These are phyloP conservation scores for Morone chrysops DNA, from an alignment of 2,113 vertebrate genomes.

Conservation along the genomic window DNA sequence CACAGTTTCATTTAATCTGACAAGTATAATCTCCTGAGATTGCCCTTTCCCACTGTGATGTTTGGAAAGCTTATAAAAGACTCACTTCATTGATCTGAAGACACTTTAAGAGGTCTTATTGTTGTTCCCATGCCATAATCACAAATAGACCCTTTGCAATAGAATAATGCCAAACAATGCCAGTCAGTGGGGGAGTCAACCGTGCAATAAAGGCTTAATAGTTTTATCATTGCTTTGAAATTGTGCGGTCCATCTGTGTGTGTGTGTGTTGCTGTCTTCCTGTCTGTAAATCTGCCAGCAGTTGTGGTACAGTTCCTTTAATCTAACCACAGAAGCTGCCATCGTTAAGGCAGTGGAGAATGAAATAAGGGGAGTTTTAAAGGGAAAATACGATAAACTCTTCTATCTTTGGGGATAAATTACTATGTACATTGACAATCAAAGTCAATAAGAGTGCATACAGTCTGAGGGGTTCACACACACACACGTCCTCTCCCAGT, in stretches of 20 bases:
- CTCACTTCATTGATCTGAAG: constrained; percentile 70
- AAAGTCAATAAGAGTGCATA: constrained; percentile 11
- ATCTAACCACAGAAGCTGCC: constrained; percentile 16
- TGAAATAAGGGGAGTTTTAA: neutral
- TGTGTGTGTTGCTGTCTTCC: neutral
- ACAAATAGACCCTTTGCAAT: constrained; percentile 59
- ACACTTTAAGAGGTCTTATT: constrained; percentile 54
- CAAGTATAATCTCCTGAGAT: constrained; percentile 70
- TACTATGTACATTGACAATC: constrained; percentile 28
- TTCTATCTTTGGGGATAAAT: constrained; percentile 26
- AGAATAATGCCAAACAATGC: constrained; percentile 64
- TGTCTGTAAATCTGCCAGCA: constrained; percentile 32
- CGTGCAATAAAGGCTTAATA: constrained; percentile 45
- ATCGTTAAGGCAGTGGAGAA: neutral
- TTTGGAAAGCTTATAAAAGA: constrained; percentile 71
- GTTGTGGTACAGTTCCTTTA: constrained; percentile 13
- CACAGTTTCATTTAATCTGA: constrained; percentile 70
- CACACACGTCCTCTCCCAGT: constrained; percentile 1
- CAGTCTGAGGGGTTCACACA: neutral
- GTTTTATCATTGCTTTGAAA: constrained; percentile 45
- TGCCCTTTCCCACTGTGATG: constrained; percentile 60
- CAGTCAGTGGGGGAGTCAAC: constrained; percentile 45
- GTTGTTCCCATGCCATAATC: constrained; percentile 48
- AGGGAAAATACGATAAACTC: constrained; percentile 5
- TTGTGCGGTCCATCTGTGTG: constrained; percentile 14